Base-by-base conservation (phyloP, 2,888 invertebrate genomes). In the Philereme transversata region DNA sequence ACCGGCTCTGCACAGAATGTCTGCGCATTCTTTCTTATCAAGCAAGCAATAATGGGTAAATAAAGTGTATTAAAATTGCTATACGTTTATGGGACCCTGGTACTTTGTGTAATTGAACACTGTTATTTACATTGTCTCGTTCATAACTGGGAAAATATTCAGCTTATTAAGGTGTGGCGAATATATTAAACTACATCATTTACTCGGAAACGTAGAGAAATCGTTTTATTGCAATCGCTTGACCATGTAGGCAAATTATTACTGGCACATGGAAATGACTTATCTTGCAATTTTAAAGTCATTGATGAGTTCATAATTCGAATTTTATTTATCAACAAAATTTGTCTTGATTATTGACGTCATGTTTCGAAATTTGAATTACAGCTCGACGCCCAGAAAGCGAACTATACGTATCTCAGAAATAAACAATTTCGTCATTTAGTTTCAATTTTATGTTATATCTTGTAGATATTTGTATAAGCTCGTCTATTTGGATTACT, bases 11-110 rank as follows among this genome's bases (percentile, higher is more conserved):
- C 41, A 62, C 82, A 62, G 77, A 82, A 87, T 86, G 86, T 89
- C 90, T 88, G 88, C 88, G 90, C 88, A 89, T 86, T 88, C 87
- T 87, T 90, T 90, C 87, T 86, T 86, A 83, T 86, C 83, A 79
- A 81, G 76, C 74, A 76, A 81, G 80, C 76, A 78, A 83, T 85
- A 82, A 79, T 76, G 78, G 77, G 74, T 76, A 78, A 80, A 82
- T 81, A 79, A 78, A 81, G 79, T 81, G 81, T 80, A 81, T 78
- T 79, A 76, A 77, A 78, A 76, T 72, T 72, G 70, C 73, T 76
- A 72, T 71, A 72, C 68, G 75, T 78, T 81, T 79, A 79, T 83
- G 76, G 58, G 62, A 57, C 70, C 81, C 76, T 83, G 73, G 84
- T 84, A 84, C 81, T 81, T 77, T 69, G 73, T 72, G 67, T 78